Evolutionary conservation across 2,888 invertebrate genomes (phyloP), one percentile per base, ranked within the genome.

Genomic region (Harpagoxenus sublaevis): DNA sequence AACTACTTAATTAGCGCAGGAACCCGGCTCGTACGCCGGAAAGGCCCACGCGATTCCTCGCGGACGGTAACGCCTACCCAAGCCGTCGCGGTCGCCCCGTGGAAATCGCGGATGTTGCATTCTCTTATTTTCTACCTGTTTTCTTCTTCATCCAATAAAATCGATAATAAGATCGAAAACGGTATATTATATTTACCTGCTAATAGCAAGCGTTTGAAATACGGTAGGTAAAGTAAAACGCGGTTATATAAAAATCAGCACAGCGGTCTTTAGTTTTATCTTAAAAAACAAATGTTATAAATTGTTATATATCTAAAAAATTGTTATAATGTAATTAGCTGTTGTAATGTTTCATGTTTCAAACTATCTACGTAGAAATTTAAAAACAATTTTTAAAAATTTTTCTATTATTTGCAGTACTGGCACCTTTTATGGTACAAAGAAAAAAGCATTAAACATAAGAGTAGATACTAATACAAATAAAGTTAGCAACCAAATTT

Each of bases 1-100:
- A 88, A 89, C 89, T 89, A 89, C 89, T 89, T 87, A 89, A 89
- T 89, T 89, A 89, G 84, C 87, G 66, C 83, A 81, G 84, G 81
- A 84, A 73, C 71, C 68, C 51, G 65, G 31, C 42, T 68, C 55
- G 53, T 18, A 77, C 78, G 48, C 48, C 73, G 73, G 79, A 71
- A 51, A 62, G 60, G 10, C 18, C 31, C 23, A 48, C 18, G 71
- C 60, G 79, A 60, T 71, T 60, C 18, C 79, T n/a, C 57, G 48
- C 48, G 48, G 57, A 35, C 48, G 48, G 74, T 74, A 74, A 74
- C 73, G 73, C 73, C 35, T 39, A 71, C 68, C 42, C 18, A 71
- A 23, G 23, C 35, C 55, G 53, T 39, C 79, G 23, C 35, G 42
- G 53, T 39, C 79, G 35, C 42, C 48, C 15, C 60, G 28, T 62